Evolutionary conservation across 2,797 vertebrate species (phyloP).

Genomic region (Gadopsis bispinosus): DNA sequence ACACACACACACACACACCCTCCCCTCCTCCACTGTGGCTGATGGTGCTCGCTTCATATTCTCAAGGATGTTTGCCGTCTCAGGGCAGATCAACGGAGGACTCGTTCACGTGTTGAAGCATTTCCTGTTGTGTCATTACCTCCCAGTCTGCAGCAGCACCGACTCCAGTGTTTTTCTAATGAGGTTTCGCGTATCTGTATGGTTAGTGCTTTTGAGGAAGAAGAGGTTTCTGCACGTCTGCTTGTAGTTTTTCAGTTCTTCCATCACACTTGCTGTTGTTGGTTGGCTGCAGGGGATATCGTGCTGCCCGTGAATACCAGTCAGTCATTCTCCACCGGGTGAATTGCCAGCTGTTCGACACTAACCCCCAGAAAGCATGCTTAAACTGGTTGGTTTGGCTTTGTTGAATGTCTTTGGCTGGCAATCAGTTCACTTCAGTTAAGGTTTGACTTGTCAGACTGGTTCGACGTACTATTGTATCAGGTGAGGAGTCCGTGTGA

Average conservation of each 20-base stretch:
- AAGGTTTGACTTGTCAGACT: conserved; percentile 14
- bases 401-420: background rate
- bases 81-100: background rate
- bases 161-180: background rate
- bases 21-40: background rate
- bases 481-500: background rate
- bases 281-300: background rate
- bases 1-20: background rate
- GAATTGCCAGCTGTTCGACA: no score
- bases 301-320: background rate
- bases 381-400: background rate
- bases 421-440: background rate
- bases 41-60: conserved; percentile 6
- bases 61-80: conserved; percentile 17
- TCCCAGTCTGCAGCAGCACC: background rate
- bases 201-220: background rate
- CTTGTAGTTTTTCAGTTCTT: background rate
- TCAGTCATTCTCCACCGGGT: no score
- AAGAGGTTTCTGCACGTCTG: background rate
- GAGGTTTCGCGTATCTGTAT: background rate
- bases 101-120: background rate
- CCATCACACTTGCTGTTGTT: background rate
- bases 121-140: conserved; percentile 18
- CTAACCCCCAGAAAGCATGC: no score
- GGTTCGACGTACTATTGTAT: background rate